Evolutionary conservation across 2,888 invertebrate species (phyloP), one percentile per base, ranked within the genome.

Genomic region (Meloe dianella): DNA sequence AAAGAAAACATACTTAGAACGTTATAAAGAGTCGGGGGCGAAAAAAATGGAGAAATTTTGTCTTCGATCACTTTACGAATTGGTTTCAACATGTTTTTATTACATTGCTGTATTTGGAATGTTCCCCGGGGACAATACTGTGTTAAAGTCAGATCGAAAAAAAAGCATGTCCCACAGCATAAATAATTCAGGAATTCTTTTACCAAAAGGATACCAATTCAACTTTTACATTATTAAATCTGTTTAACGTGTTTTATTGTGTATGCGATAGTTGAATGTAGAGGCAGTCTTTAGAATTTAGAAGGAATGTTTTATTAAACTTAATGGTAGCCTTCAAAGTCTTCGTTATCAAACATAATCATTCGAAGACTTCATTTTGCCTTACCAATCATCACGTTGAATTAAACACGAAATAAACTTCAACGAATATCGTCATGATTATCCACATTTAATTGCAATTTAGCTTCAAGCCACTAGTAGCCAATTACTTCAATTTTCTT

Each of bases 211-310:
- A 51, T 68, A 70, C 60, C 65, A 67, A 63, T 71, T 67, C 64
- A 65, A 70, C 73, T 74, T 75, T 75, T 73, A 69, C 73, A 75
- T 74, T 72, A 73, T 66, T 65, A 71, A 74, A 72, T 73, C 71
- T 68, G 73, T 72, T 54, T 59, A 64, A 63, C 51, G 24, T 41
- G n/a, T 7, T 57, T 35, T 63, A 32, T 66, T 41, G 41, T 41
- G 41, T 41, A 6, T 17, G 2, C 27, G 27, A 27, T 27, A 41
- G n/a, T 2, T 41, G 17, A 4, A 27, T 27, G n/a, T n/a, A n/a
- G n/a, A n/a, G n/a, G n/a, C n/a, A n/a, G n/a, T n/a, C n/a, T n/a
- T n/a, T n/a, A n/a, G n/a, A n/a, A n/a, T n/a, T n/a, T n/a, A n/a
- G n/a, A n/a, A n/a, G n/a, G n/a, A n/a, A n/a, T n/a, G n/a, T n/a